Percentiles rank a stretch among this genome's conserved stretches.
phyloP scores from a whole-genome alignment of 2,113 vertebrate species.

The Pygoscelis antarcticus region DNA sequence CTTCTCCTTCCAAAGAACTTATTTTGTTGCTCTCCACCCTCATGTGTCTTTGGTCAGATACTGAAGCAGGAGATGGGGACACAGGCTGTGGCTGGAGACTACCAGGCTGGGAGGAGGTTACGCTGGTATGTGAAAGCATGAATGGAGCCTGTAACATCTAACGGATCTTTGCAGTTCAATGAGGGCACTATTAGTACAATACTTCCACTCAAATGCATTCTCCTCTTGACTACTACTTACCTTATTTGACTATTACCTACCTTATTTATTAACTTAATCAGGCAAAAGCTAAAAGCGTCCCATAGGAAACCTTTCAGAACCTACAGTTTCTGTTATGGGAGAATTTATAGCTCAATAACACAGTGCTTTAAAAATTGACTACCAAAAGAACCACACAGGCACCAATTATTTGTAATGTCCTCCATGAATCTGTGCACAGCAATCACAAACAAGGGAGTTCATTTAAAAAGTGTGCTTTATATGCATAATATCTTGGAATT shows the following conservation, averaged over 20 bases:
- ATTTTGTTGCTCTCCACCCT: background rate
- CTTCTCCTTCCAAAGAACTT: background rate
- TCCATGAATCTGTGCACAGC: background rate
- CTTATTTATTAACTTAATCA: constrained; percentile 14
- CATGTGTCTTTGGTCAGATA: background rate
- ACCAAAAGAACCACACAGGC: background rate
- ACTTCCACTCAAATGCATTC: background rate
- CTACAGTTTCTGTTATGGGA: background rate
- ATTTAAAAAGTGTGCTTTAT: background rate
- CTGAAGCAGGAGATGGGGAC: background rate
- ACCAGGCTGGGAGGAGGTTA: background rate
- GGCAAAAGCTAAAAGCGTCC: background rate
- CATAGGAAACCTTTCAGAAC: constrained; percentile 14
- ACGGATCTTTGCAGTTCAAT: background rate
- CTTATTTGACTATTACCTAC: background rate
- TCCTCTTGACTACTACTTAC: background rate
- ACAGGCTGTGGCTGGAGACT: background rate
- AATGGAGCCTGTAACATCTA: background rate
- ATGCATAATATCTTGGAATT: background rate
- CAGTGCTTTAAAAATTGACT: background rate
- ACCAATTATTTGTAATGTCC: background rate
- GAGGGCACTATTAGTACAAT: background rate
- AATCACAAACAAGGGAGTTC: background rate
- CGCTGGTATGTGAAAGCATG: background rate
- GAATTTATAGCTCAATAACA: background rate